Conservation (phyloP, 2,888 invertebrate species). For the Dinocampus coccinellae region DNA sequence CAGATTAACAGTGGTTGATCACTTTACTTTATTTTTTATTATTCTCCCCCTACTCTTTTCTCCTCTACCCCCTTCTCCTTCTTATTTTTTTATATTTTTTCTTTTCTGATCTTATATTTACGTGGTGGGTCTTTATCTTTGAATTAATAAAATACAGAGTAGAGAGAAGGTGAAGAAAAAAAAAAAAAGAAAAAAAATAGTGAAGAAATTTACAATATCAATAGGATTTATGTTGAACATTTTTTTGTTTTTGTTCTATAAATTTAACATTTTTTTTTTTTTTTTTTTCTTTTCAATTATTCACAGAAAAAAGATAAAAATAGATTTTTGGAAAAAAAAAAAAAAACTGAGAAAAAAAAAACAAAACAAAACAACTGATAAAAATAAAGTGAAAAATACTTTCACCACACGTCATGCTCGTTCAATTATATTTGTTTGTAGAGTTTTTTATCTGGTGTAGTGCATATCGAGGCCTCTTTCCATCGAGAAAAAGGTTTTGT, state of each 20-base stretch:
- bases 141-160: slow-evolving; percentile 1
- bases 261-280: no score
- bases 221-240: no score
- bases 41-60: not conserved
- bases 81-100: no score
- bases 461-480: slow-evolving; percentile 42
- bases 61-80: no score
- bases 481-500: slow-evolving; percentile 45
- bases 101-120: no score
- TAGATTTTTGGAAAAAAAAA: not conserved
- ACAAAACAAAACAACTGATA: not conserved
- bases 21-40: not conserved
- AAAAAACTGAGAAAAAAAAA: not conserved
- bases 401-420: slow-evolving; percentile 14
- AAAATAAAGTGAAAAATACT: slow-evolving; percentile 12
- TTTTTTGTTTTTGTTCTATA: no score
- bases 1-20: not conserved
- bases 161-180: slow-evolving; percentile 32
- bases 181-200: not conserved
- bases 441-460: slow-evolving; percentile 10
- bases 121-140: no score
- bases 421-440: slow-evolving; percentile 13
- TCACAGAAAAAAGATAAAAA: not conserved
- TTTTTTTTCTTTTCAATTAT: not conserved
- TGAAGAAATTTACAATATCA: no score